Conservation (phyloP, 1,140 invertebrate species). For the Drosophila obscura region DNA sequence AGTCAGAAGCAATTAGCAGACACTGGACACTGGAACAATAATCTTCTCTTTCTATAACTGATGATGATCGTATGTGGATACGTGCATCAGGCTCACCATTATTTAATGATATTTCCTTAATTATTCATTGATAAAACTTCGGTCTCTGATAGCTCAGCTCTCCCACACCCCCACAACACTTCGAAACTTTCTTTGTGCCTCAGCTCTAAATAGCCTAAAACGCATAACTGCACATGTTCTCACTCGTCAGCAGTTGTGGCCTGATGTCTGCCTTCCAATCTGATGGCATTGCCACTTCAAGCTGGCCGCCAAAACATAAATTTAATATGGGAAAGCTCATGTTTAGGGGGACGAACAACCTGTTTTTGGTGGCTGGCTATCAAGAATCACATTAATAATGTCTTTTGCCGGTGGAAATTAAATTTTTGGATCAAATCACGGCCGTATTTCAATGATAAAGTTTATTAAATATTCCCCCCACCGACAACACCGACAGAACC, state of each 20-base stretch:
- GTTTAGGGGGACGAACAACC: conserved; percentile 60
- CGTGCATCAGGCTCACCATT: too few species aligned
- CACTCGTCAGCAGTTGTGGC: conserved; percentile 1
- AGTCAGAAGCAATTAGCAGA: conserved; percentile 27
- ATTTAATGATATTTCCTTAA: too few species aligned
- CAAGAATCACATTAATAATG: conserved; percentile 77
- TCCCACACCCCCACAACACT: background rate
- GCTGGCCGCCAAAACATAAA: conserved; percentile 20
- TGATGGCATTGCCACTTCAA: conserved; percentile 1
- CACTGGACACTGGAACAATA: background rate
- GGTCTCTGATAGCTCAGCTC: background rate
- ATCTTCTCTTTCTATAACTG: too few species aligned
- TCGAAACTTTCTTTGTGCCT: conserved; percentile 6
- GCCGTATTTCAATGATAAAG: conserved; percentile 76
- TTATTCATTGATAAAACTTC: too few species aligned
- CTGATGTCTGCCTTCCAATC: background rate
- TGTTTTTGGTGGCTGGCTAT: conserved; percentile 52
- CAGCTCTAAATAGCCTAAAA: conserved; percentile 1
- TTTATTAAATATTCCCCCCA: conserved; percentile 62
- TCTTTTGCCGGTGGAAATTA: conserved; percentile 49
- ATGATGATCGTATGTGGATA: too few species aligned
- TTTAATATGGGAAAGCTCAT: conserved; percentile 71
- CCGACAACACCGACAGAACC: conserved; percentile 21
- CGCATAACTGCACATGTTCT: conserved; percentile 41
- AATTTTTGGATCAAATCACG: conserved; percentile 46